Evolutionary conservation across 2,888 invertebrate species (phyloP).

Genomic region (Eucera pruinosa): DNA sequence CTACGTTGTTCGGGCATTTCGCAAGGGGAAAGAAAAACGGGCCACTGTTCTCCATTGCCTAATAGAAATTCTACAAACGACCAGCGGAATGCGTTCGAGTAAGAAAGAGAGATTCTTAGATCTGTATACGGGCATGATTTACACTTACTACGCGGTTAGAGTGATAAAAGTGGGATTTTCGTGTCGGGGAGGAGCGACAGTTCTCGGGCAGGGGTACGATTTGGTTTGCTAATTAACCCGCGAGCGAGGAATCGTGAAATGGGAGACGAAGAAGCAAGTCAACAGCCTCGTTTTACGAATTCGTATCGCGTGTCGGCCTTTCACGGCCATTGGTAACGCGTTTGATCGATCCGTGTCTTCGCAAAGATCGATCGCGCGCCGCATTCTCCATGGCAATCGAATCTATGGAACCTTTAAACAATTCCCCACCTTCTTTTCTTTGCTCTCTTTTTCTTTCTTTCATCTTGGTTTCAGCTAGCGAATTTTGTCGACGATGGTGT

Average conservation of each 20-base stretch:
- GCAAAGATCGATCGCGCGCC: conserved; percentile 49
- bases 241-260: neutral
- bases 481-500: too few species aligned
- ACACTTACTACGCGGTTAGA: neutral
- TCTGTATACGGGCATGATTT: conserved; percentile 1
- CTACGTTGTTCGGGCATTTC: too few species aligned
- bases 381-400: conserved; percentile 50
- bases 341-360: conserved; percentile 52
- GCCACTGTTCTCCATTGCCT: too few species aligned
- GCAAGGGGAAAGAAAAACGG: too few species aligned
- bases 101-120: neutral
- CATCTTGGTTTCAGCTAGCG: neutral
- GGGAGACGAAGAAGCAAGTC: neutral
- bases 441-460: neutral
- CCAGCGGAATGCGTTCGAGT: neutral
- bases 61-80: neutral
- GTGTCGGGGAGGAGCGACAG: neutral
- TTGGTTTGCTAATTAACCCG: conserved; percentile 55
- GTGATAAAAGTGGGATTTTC: conserved; percentile 18
- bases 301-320: conserved; percentile 41
- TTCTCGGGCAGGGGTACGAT: conserved; percentile 5
- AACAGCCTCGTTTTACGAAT: conserved; percentile 34
- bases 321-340: conserved; percentile 46
- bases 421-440: neutral
- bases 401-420: conserved; percentile 15